These are phyloP conservation scores for Onthophagus taurus DNA, from an alignment of 1,140 invertebrate species.

Conservation along the genomic window DNA sequence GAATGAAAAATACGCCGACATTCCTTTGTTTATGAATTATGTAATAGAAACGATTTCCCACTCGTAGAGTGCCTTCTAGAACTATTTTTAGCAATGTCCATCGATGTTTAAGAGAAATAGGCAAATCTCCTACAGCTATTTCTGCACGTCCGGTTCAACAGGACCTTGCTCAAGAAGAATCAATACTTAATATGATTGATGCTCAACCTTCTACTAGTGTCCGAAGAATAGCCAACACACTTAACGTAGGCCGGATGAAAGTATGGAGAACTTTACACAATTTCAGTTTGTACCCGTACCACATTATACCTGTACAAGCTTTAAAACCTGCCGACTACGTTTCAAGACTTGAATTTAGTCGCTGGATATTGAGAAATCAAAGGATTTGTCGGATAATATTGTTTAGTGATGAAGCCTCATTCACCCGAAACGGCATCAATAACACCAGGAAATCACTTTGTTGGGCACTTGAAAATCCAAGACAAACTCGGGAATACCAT, in stretches of 20 bases:
- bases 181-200: conserved; percentile 9
- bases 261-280: conserved; percentile 13
- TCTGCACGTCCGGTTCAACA: conserved; percentile 7
- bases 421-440: conserved; percentile 5
- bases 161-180: conserved; percentile 4
- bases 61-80: too few relatives aligned
- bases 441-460: conserved; percentile 7
- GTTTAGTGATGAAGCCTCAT: conserved; percentile 5
- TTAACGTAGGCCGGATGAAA: conserved; percentile 9
- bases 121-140: conserved; percentile 5
- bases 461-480: conserved; percentile 4
- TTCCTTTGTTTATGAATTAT: too few relatives aligned
- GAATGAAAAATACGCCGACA: too few relatives aligned
- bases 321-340: conserved; percentile 7
- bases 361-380: conserved; percentile 9
- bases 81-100: conserved; percentile 5
- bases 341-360: conserved; percentile 10
- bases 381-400: conserved; percentile 9
- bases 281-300: conserved; percentile 7
- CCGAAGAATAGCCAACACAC: conserved; percentile 10
- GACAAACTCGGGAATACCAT: conserved; percentile 7
- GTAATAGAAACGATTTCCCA: too few relatives aligned
- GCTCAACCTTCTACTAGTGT: conserved; percentile 4
- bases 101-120: conserved; percentile 12
- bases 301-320: conserved; percentile 5